phyloP scores from a whole-genome alignment of 2,113 vertebrate genomes.

The Thunnus maccoyii region DNA sequence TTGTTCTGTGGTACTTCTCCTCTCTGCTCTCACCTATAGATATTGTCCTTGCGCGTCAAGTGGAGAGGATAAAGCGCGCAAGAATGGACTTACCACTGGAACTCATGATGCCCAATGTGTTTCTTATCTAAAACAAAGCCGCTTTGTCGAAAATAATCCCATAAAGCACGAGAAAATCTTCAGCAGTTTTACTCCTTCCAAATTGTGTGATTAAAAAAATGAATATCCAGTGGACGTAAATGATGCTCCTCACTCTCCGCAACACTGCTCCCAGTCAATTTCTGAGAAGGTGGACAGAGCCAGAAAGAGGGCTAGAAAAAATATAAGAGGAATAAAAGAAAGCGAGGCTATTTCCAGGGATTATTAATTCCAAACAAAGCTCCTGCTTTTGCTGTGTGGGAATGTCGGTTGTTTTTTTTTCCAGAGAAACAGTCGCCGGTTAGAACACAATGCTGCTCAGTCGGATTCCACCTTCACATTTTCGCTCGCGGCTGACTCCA shows the following conservation, averaged over 20 bases:
- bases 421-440: constrained; percentile 39
- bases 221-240: constrained; percentile 48
- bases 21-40: constrained; percentile 26
- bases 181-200: constrained; percentile 53
- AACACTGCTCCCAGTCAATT: constrained; percentile 45
- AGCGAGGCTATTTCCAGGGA: constrained; percentile 48
- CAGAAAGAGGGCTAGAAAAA: constrained; percentile 3
- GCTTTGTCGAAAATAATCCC: constrained; percentile 68
- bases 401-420: not conserved
- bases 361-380: constrained; percentile 43
- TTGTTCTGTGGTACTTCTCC: constrained; percentile 22
- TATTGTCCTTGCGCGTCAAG: constrained; percentile 53
- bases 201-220: constrained; percentile 17
- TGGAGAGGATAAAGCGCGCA: constrained; percentile 54
- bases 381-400: constrained; percentile 35
- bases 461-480: constrained; percentile 73
- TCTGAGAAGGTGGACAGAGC: constrained; percentile 49
- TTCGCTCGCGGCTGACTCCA: constrained; percentile 57
- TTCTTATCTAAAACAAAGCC: constrained; percentile 74
- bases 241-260: constrained; percentile 58
- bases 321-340: constrained; percentile 24
- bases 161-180: constrained; percentile 60
- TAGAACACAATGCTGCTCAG: constrained; percentile 68
- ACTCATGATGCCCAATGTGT: constrained; percentile 82
- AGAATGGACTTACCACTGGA: constrained; percentile 83